Evolutionary conservation across 1,140 invertebrate genomes (phyloP).

Genomic region (Onthophagus taurus): DNA sequence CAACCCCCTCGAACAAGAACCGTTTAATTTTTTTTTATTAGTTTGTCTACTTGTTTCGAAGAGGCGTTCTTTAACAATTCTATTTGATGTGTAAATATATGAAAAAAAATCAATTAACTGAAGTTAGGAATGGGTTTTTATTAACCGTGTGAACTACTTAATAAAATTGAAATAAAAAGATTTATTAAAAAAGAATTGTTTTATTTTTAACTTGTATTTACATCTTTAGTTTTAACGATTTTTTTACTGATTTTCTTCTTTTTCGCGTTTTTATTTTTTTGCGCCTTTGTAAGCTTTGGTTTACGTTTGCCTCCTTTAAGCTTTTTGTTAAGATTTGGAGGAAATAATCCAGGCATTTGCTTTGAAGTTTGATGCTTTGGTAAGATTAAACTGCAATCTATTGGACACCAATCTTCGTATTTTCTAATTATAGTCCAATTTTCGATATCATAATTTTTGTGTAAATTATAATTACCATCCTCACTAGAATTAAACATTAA

Average conservation of each 20-base stretch:
- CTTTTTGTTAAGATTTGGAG: slow-evolving; percentile 11
- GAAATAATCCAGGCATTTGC: slow-evolving; percentile 34
- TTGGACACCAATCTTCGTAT: slow-evolving; percentile 28
- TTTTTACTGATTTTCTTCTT: background rate
- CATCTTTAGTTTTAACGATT: background rate
- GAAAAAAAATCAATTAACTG: slow-evolving; percentile 9
- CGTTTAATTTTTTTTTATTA: slow-evolving; percentile 5
- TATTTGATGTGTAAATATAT: slow-evolving; percentile 9
- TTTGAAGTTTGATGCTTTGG: slow-evolving; percentile 24
- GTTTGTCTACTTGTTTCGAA: background rate
- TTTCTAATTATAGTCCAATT: slow-evolving; percentile 16
- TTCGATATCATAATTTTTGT: slow-evolving; percentile 19
- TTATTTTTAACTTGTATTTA: background rate
- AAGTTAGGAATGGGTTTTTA: slow-evolving; percentile 13
- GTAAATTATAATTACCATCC: slow-evolving; percentile 25
- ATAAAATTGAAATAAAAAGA: slow-evolving; percentile 6
- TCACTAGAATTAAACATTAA: slow-evolving; percentile 19
- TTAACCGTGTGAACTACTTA: slow-evolving; percentile 9
- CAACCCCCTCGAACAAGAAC: too few species aligned
- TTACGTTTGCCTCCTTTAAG: background rate
- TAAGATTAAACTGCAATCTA: slow-evolving; percentile 32
- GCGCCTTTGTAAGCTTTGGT: background rate
- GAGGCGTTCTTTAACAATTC: slow-evolving; percentile 3
- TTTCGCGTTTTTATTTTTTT: slow-evolving; percentile 11
- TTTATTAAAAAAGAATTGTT: slow-evolving; percentile 9